phyloP scores from a whole-genome alignment of 2,113 vertebrate species.

The Percina caprodes region DNA sequence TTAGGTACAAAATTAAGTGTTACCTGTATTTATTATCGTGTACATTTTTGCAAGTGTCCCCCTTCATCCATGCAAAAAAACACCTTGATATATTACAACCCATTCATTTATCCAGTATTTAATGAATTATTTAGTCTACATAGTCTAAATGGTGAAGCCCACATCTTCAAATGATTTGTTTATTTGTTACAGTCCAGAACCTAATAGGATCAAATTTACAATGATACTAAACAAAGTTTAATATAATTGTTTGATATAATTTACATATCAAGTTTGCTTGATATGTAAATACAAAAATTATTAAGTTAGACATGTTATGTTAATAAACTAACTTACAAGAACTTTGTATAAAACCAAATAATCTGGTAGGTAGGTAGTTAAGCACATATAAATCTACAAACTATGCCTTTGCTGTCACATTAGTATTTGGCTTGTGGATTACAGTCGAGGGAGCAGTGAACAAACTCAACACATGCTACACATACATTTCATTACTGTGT shows the following conservation, averaged over 20 bases:
- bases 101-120: background rate
- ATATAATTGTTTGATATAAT: too few species aligned
- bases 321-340: background rate
- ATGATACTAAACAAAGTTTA: background rate
- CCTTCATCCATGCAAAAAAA: background rate
- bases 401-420: background rate
- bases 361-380: background rate
- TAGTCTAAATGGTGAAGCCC: background rate
- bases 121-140: background rate
- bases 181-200: background rate
- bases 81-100: background rate
- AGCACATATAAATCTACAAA: constrained; percentile 7
- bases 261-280: too few species aligned
- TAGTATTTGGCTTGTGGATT: too few species aligned
- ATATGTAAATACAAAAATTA: background rate
- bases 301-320: background rate
- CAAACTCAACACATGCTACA: constrained; percentile 27
- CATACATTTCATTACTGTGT: constrained; percentile 30
- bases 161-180: background rate
- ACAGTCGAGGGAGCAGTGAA: too few species aligned
- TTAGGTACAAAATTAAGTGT: background rate
- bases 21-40: background rate
- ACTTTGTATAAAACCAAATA: background rate
- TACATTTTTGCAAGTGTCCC: background rate
- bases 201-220: background rate